These are phyloP conservation scores for Cybosia mesomella DNA, from an alignment of 2,888 invertebrate genomes.

Conservation along the genomic window DNA sequence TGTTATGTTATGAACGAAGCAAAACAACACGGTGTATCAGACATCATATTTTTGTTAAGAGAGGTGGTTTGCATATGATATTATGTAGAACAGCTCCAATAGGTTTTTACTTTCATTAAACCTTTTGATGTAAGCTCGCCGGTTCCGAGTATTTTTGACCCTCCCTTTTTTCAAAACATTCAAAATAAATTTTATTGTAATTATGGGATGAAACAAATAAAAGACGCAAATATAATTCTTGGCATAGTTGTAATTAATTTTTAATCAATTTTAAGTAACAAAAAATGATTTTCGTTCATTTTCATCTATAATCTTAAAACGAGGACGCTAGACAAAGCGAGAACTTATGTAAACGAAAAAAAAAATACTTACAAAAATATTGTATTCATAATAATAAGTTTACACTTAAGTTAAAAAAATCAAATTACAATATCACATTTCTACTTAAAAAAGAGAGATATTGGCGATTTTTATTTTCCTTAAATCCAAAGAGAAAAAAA, in stretches of 20 bases:
- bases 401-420: conserved; percentile 81
- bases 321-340: conserved; percentile 82
- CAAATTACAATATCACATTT: conserved; percentile 87
- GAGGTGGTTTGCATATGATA: no score
- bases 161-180: no score
- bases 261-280: conserved; percentile 87
- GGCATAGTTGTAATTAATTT: conserved; percentile 86
- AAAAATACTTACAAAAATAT: conserved; percentile 86
- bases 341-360: conserved; percentile 76
- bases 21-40: no score
- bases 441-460: conserved; percentile 87
- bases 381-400: conserved; percentile 80
- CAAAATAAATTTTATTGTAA: not conserved
- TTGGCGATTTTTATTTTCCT: conserved; percentile 74
- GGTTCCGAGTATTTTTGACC: no score
- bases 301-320: conserved; percentile 82
- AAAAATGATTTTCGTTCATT: conserved; percentile 78
- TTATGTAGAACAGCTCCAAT: no score
- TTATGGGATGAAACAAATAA: conserved; percentile 54
- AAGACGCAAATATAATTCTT: conserved; percentile 76
- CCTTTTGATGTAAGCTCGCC: no score
- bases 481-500: conserved; percentile 70
- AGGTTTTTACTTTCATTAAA: no score
- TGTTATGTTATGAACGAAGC: no score
- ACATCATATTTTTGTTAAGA: no score